Conservation (phyloP, 2,888 invertebrate species). For the Drosophila mettleri region DNA sequence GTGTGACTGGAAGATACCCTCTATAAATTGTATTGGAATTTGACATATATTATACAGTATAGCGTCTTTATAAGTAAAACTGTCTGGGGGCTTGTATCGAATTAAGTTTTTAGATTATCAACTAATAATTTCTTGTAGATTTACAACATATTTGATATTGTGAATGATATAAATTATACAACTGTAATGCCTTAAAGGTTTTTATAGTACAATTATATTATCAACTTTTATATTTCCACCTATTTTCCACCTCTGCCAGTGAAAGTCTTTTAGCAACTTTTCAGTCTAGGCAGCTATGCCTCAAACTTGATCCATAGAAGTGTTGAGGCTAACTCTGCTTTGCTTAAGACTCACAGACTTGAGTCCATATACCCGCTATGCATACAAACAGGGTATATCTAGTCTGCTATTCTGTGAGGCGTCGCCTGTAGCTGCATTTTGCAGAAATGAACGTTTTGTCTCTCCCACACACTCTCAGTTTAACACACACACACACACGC, state of each 20-base stretch:
- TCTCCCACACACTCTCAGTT: slow-evolving; percentile 23
- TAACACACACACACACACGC: slow-evolving; percentile 4
- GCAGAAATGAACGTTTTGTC: slow-evolving; percentile 1
- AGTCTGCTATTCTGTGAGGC: slow-evolving; percentile 20
- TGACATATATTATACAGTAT: background rate
- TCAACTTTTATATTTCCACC: background rate
- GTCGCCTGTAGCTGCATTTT: slow-evolving; percentile 21
- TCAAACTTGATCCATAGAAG: too few species aligned
- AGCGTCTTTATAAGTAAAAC: background rate
- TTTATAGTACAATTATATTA: too few species aligned
- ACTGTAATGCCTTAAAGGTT: too few species aligned
- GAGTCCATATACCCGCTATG: background rate
- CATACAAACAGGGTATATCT: slow-evolving; percentile 8
- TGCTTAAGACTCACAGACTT: too few species aligned
- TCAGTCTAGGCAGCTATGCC: background rate
- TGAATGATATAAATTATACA: too few species aligned
- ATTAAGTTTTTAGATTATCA: too few species aligned
- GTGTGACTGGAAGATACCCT: slow-evolving; percentile 19
- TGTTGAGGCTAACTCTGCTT: background rate
- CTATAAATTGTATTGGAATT: background rate
- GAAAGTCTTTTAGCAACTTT: background rate
- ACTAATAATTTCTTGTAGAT: too few species aligned
- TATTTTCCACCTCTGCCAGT: background rate
- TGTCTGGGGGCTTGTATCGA: too few species aligned
- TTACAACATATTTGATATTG: too few species aligned